These are phyloP conservation scores for Trinectes maculatus DNA, from an alignment of 2,113 vertebrate genomes.

Conservation along the genomic window DNA sequence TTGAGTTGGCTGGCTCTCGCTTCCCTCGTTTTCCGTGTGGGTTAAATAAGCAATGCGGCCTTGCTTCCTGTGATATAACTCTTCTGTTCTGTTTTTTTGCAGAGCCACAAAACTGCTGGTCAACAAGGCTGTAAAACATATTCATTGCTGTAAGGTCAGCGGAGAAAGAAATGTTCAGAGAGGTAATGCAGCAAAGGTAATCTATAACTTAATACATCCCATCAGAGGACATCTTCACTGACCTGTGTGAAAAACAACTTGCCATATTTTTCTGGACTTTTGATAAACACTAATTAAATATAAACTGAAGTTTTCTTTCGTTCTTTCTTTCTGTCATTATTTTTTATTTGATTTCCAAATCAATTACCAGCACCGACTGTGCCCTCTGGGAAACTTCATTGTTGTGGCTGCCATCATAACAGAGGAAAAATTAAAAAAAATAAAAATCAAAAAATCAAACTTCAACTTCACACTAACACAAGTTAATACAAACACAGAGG, in stretches of 20 bases:
- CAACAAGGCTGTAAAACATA: slow-evolving; percentile 60
- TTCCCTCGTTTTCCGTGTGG: slow-evolving; percentile 46
- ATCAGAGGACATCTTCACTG: slow-evolving; percentile 22
- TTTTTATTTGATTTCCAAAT: neutral
- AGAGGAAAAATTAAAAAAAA: neutral
- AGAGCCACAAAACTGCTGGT: slow-evolving; percentile 54
- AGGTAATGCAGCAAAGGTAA: slow-evolving; percentile 22
- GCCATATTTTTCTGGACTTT: too few species aligned
- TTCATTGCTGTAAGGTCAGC: slow-evolving; percentile 67
- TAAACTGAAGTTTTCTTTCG: too few species aligned
- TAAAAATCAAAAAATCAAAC: neutral
- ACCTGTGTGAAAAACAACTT: neutral
- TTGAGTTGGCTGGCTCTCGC: slow-evolving; percentile 54
- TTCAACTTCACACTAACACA: too few species aligned
- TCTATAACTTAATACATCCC: slow-evolving; percentile 12
- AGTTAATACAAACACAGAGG: neutral
- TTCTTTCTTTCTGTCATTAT: neutral
- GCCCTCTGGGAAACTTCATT: neutral
- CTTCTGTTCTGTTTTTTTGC: slow-evolving; percentile 18
- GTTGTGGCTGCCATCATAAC: neutral
- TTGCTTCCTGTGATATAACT: slow-evolving; percentile 56
- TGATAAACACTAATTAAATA: too few species aligned
- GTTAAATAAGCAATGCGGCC: slow-evolving; percentile 62
- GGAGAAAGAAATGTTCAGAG: slow-evolving; percentile 47
- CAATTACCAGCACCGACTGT: neutral